Conservation (phyloP, 1,140 invertebrate genomes). For the Atta colombica region DNA sequence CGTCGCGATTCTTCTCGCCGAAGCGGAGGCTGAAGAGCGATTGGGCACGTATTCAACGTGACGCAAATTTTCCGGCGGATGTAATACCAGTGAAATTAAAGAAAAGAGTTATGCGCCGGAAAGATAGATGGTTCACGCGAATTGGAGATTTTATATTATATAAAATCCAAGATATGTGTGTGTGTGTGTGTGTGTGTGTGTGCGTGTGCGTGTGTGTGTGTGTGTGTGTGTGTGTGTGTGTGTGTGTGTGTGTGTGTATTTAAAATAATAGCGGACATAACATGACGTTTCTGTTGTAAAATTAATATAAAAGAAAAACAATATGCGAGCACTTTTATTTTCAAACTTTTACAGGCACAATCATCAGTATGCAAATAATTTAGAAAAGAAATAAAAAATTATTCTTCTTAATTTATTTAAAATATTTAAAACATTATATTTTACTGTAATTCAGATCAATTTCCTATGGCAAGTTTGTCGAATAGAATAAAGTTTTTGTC, state of each 20-base stretch:
- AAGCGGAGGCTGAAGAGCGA: conserved; percentile 36
- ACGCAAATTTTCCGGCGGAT: conserved; percentile 55
- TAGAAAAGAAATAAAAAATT: background rate
- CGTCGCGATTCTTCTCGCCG: conserved; percentile 39
- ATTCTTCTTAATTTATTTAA: background rate
- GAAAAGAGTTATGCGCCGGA: conserved; percentile 54
- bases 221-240: no score
- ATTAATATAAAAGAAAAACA: background rate
- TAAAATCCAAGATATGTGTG: no score
- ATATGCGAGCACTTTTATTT: background rate
- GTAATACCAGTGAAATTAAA: conserved; percentile 60
- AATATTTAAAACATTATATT: background rate
- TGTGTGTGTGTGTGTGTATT: no score
- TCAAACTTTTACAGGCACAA: background rate
- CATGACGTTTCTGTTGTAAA: conserved; percentile 1
- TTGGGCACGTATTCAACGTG: conserved; percentile 63
- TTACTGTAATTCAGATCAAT: background rate
- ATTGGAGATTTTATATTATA: no score
- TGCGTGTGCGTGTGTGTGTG: no score
- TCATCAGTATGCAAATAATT: background rate
- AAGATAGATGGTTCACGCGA: conserved; percentile 43
- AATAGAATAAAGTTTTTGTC: background rate
- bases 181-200: no score
- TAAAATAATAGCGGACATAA: background rate
- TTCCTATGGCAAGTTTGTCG: background rate